phyloP scores from a whole-genome alignment of 2,888 invertebrate genomes.

The Notodonta ziczac region DNA sequence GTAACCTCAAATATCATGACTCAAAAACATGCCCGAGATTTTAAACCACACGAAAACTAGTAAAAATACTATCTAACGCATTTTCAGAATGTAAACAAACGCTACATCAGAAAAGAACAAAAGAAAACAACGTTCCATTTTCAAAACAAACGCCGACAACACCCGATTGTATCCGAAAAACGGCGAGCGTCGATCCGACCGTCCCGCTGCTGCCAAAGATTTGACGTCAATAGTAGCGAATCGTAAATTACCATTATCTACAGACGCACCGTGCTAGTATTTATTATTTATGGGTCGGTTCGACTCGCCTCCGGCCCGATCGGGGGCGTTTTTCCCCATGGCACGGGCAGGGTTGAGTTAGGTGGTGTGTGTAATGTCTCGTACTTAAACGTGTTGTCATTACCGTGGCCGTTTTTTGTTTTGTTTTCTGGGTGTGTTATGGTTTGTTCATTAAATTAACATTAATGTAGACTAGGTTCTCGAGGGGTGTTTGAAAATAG shows the following conservation, averaged over 20 bases:
- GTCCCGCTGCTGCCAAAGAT: slow-evolving; percentile 70
- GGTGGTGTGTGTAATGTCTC: slow-evolving; percentile 61
- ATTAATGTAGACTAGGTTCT: neutral
- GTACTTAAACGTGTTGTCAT: slow-evolving; percentile 45
- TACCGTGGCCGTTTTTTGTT: slow-evolving; percentile 38
- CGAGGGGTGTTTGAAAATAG: no score
- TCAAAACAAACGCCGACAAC: slow-evolving; percentile 34
- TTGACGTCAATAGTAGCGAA: slow-evolving; percentile 75
- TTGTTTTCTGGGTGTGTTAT: slow-evolving; percentile 27
- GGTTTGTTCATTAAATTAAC: slow-evolving; percentile 12
- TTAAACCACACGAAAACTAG: neutral
- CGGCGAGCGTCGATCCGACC: slow-evolving; percentile 65
- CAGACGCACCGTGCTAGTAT: slow-evolving; percentile 80
- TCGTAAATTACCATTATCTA: slow-evolving; percentile 85
- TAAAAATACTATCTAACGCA: neutral
- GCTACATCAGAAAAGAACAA: slow-evolving; percentile 17
- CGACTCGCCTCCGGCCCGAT: slow-evolving; percentile 71
- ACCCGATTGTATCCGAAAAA: slow-evolving; percentile 42
- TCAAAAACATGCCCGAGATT: no score
- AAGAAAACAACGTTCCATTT: slow-evolving; percentile 20
- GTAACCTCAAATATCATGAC: no score
- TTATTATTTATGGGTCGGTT: slow-evolving; percentile 84
- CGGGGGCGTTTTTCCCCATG: slow-evolving; percentile 70
- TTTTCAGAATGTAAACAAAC: slow-evolving; percentile 13
- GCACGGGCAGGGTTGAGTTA: slow-evolving; percentile 57